Conservation (phyloP, 2,888 invertebrate genomes). For the Caenorhabditis plicata region DNA sequence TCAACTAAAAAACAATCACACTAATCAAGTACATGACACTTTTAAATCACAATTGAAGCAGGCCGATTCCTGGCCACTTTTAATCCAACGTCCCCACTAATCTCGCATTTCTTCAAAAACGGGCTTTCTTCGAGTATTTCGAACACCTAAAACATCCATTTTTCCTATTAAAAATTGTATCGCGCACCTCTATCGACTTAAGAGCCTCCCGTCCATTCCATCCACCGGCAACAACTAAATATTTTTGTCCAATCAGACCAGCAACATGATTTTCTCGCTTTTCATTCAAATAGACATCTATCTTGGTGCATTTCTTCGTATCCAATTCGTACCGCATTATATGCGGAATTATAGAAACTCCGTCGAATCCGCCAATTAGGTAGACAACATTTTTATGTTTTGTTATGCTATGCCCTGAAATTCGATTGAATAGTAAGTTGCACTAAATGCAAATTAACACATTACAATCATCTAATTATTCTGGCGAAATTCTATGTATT, state of each 20-base stretch:
- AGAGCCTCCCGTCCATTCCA: slow-evolving; percentile 51
- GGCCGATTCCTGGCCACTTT: slow-evolving; percentile 34
- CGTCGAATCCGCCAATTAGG: slow-evolving; percentile 49
- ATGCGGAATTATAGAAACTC: slow-evolving; percentile 24
- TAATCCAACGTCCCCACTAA: slow-evolving; percentile 8
- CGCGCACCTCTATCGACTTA: slow-evolving; percentile 33
- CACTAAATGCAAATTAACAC: no score
- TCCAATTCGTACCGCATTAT: slow-evolving; percentile 38
- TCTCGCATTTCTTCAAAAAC: slow-evolving; percentile 4
- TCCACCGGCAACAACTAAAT: slow-evolving; percentile 50
- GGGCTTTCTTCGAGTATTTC: slow-evolving; percentile 8
- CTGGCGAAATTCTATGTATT: no score
- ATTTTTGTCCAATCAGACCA: slow-evolving; percentile 19
- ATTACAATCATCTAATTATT: no score
- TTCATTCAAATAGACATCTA: slow-evolving; percentile 22
- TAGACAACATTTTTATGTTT: slow-evolving; percentile 1
- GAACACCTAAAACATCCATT: no score
- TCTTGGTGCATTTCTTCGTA: slow-evolving; percentile 17
- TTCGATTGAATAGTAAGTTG: no score
- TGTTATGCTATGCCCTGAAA: slow-evolving; percentile 7
- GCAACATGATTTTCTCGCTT: slow-evolving; percentile 54
- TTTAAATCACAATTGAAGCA: slow-evolving; percentile 5
- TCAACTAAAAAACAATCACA: no score
- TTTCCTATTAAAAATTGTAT: background rate
- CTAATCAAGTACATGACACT: no score